Evolutionary conservation across 2,113 vertebrate species (phyloP).

Genomic region (Jacana jacana): DNA sequence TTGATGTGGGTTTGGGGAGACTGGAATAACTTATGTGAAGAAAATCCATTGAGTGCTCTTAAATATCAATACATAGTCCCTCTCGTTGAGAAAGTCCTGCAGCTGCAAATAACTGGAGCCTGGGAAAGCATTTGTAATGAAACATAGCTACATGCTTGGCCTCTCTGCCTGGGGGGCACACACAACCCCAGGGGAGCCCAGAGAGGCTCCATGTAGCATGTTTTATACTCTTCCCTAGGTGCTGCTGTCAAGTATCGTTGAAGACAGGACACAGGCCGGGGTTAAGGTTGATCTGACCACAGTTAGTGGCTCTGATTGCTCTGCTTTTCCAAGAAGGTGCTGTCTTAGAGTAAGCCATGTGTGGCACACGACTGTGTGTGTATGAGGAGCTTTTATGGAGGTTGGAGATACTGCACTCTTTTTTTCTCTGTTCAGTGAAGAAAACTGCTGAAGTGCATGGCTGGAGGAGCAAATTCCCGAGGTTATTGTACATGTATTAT

Average conservation of each 20-base stretch:
- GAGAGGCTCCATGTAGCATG: too few species aligned
- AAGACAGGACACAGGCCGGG: neutral
- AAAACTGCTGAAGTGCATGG: neutral
- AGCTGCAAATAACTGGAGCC: neutral
- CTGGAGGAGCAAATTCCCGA: neutral
- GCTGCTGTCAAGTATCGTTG: neutral
- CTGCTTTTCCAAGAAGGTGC: neutral
- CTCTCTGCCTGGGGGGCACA: too few species aligned
- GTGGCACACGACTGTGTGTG: neutral
- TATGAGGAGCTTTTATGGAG: neutral
- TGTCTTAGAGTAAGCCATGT: neutral
- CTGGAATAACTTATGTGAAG: neutral
- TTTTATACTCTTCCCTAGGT: neutral
- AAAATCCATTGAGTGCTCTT: neutral
- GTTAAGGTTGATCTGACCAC: neutral
- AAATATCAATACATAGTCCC: neutral
- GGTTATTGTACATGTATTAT: neutral
- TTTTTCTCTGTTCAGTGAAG: neutral
- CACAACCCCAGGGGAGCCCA: too few species aligned
- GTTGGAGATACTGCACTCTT: neutral
- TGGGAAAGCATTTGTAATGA: neutral
- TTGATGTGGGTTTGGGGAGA: neutral
- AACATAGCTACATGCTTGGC: neutral
- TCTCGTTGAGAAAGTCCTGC: neutral
- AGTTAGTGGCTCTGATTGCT: neutral